Base-by-base conservation (phyloP, 2,113 vertebrate genomes). In the Psophia crepitans region DNA sequence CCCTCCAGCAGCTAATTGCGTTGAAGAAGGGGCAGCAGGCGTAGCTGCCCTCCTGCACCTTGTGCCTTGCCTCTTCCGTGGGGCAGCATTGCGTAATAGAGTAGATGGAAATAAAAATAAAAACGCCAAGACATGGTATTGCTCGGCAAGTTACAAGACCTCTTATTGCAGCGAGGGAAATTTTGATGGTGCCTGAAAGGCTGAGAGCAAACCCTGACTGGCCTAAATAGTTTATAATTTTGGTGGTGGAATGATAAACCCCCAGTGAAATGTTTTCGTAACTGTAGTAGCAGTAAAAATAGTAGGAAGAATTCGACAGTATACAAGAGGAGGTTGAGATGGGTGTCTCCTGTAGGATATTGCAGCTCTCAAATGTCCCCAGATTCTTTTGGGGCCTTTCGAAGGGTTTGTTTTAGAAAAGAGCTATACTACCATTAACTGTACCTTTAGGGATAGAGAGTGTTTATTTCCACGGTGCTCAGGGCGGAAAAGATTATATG, bases 161-260 rank as follows among this genome's bases (percentile, higher is more conserved):
- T 94, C 70, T 77, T 9, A 7, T 6, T 76, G 90, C 89, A 90
- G 24, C 1, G 3, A 51, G 70, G 85, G 69, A 63, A 71, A 26
- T 74, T 88, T 73, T 86, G 90, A 39, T 94, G 92, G 93, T 92
- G 93, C 90, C 92, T 89, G 78, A 57, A 75, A 78, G 97, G 89
- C 95, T 92, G 92, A 57, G 83, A 95, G 88, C 48, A 78, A 97
- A 94, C 60, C 83, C 86, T 41, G 88, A 3, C 80, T 90, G 90
- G 76, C 88, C 76, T 97, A 92, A 94, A 86, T 90, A 89, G 94
- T 97, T 97, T 95, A 94, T 90, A 78, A 82, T 95, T 94, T 92
- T 90, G 95, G 97, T 94, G 86, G 84, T 92, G 90, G 90, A 97
- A 97, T 92, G 88, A 89, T 93, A 96, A 95, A 94, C 83, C 76